Percentiles rank a stretch among this genome's conserved stretches.
These are phyloP conservation scores for Notocelia uddmanniana DNA, from an alignment of 2,888 invertebrate genomes.

Conservation along the genomic window DNA sequence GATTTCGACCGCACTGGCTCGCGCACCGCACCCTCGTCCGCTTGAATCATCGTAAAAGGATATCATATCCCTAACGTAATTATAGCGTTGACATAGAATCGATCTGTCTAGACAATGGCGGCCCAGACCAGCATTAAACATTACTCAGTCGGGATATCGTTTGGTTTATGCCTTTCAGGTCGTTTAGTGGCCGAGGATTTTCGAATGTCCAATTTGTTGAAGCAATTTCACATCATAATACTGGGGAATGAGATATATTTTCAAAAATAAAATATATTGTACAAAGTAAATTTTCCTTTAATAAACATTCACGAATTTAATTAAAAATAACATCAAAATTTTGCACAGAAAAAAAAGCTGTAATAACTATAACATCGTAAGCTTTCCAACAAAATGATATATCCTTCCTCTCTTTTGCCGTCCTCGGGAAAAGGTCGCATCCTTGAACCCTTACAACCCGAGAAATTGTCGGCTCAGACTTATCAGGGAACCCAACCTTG, in stretches of 20 bases:
- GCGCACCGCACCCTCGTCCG: conserved; percentile 46
- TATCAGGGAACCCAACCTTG: conserved; percentile 39
- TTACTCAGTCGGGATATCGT: conserved; percentile 47
- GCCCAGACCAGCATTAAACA: conserved; percentile 55
- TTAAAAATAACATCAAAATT: not conserved
- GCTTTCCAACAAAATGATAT: conserved; percentile 22
- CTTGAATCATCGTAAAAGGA: conserved; percentile 41
- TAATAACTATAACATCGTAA: not conserved
- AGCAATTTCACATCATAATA: not conserved
- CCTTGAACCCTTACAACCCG: conserved; percentile 39
- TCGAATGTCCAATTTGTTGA: not conserved
- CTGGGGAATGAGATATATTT: too few relatives aligned
- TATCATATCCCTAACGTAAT: conserved; percentile 62
- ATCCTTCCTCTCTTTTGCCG: conserved; percentile 13
- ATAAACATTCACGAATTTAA: too few relatives aligned
- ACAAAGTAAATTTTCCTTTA: too few relatives aligned
- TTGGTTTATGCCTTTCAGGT: conserved; percentile 49
- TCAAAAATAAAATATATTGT: too few relatives aligned
- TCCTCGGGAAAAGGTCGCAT: conserved; percentile 43
- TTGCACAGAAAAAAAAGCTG: not conserved
- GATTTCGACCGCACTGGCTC: too few relatives aligned
- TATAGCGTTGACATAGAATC: conserved; percentile 71
- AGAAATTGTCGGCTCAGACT: conserved; percentile 36
- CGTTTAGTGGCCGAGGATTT: not conserved
- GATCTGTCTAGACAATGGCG: conserved; percentile 80